A percentile compares a stretch with the other conserved stretches of the same genome.
Conservation (phyloP, 2,113 vertebrate genomes). For the Odocoileus hemionus region DNA sequence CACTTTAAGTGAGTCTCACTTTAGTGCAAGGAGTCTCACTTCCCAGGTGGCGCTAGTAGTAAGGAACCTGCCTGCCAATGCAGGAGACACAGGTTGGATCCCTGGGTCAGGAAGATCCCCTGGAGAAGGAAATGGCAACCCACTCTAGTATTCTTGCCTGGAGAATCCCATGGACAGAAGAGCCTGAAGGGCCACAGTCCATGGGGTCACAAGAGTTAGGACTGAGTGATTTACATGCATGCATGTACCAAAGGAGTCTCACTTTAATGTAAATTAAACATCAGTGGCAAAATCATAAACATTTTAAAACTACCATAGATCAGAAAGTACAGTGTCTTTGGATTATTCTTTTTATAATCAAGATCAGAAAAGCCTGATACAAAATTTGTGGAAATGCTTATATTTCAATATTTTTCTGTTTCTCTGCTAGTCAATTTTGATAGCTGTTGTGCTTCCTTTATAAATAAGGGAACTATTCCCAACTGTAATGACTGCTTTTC, state of each 20-base stretch:
- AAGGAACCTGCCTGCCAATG: background rate
- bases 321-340: background rate
- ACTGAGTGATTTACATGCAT: background rate
- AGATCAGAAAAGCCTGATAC: background rate
- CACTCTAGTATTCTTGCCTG: background rate
- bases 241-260: background rate
- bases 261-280: background rate
- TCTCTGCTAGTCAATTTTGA: background rate
- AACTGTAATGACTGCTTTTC: slow-evolving; percentile 2
- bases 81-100: background rate
- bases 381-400: background rate
- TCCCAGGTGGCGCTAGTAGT: background rate
- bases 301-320: background rate
- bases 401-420: background rate
- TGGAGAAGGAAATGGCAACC: background rate
- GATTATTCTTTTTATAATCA: slow-evolving; percentile 6
- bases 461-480: background rate
- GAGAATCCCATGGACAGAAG: background rate
- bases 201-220: background rate
- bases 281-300: background rate
- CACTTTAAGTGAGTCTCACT: background rate
- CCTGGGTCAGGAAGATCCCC: background rate
- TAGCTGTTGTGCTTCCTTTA: background rate
- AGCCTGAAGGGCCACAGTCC: background rate
- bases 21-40: background rate